These are phyloP conservation scores for Smittia aterrima DNA, from an alignment of 2,888 invertebrate species.

Conservation along the genomic window DNA sequence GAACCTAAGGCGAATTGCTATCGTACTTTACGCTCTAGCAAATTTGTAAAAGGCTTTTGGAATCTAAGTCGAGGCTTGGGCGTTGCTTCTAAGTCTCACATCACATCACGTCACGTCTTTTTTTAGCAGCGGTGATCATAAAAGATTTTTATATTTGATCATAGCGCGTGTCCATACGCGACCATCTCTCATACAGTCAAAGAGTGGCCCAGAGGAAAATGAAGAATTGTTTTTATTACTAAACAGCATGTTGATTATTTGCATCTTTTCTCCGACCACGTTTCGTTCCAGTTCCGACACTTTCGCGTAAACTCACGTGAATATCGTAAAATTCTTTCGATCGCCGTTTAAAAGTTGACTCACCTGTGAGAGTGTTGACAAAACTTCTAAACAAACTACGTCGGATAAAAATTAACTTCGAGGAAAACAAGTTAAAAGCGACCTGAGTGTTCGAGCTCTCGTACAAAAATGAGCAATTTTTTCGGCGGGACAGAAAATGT, in stretches of 20 bases:
- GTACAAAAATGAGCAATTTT: not conserved
- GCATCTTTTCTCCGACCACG: not conserved
- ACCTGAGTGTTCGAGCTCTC: slow-evolving; percentile 3
- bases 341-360: not conserved
- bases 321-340: not conserved
- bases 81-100: slow-evolving; percentile 22
- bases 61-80: slow-evolving; percentile 37
- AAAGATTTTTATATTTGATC: not conserved
- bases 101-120: slow-evolving; percentile 36
- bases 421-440: not conserved
- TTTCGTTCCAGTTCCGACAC: not conserved
- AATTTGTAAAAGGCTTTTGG: slow-evolving; percentile 12
- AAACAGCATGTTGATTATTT: slow-evolving; percentile 19
- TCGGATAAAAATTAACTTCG: not conserved
- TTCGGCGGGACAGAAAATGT: not conserved
- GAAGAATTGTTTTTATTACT: not conserved
- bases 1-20: not conserved
- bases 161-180: not conserved
- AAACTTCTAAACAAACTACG: not conserved
- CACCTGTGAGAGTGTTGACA: not conserved
- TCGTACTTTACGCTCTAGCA: not conserved
- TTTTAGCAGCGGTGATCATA: slow-evolving; percentile 28
- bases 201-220: not conserved
- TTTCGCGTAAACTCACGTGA: not conserved
- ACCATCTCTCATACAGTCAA: not conserved